Conservation (phyloP, 2,113 vertebrate species). For the Poecile atricapillus region DNA sequence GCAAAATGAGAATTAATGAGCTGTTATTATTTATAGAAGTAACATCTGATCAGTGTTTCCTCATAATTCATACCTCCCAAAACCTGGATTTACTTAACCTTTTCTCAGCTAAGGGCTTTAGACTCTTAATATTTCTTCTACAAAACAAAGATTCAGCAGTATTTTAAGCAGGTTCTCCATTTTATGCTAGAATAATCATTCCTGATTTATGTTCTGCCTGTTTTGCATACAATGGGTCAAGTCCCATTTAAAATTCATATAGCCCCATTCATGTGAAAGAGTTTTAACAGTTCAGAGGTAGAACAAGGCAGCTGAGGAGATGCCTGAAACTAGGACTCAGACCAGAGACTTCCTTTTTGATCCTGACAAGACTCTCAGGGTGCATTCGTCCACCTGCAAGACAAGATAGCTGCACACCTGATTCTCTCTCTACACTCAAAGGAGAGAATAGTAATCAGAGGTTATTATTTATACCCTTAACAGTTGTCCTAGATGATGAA, state of each 20-base stretch:
- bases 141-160: neutral
- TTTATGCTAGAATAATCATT: slow-evolving; percentile 3
- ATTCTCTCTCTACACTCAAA: neutral
- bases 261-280: neutral
- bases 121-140: neutral
- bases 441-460: neutral
- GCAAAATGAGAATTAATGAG: slow-evolving; percentile 48
- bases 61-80: neutral
- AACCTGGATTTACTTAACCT: neutral
- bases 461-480: neutral
- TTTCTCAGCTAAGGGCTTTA: neutral
- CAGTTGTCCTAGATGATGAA: neutral
- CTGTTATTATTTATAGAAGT: slow-evolving; percentile 60
- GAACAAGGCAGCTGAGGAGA: neutral
- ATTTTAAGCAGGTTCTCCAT: neutral
- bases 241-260: slow-evolving; percentile 4
- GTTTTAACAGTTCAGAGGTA: neutral
- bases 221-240: neutral
- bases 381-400: neutral
- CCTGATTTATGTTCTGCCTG: neutral
- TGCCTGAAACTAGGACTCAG: neutral
- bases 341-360: neutral
- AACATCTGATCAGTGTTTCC: slow-evolving; percentile 32
- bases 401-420: neutral
- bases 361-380: neutral